These are phyloP conservation scores for Chloebia gouldiae DNA, from an alignment of 2,113 vertebrate species.

Conservation along the genomic window DNA sequence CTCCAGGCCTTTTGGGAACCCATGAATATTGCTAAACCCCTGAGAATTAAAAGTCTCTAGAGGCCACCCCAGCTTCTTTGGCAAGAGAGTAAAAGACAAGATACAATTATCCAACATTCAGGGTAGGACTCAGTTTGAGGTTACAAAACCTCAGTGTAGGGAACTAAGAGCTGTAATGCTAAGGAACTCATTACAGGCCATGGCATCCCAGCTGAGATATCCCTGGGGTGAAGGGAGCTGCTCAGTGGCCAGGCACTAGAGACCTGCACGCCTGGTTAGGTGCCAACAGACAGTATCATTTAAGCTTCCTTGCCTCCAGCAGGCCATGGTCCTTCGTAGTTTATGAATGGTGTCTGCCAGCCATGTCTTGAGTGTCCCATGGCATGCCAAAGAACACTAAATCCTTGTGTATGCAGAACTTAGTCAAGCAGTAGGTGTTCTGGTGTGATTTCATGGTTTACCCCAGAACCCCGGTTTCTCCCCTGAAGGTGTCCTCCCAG, in stretches of 20 bases:
- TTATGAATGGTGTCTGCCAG: not conserved
- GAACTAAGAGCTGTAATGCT: not conserved
- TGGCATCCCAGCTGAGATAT: not conserved
- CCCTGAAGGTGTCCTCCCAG: too few species aligned
- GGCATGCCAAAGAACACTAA: not conserved
- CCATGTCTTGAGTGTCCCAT: rapidly evolving
- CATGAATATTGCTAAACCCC: not conserved
- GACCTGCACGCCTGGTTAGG: not conserved
- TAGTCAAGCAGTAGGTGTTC: not conserved
- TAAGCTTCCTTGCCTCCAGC: not conserved
- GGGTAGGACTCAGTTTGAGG: not conserved
- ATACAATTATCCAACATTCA: not conserved
- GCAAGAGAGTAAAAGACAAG: not conserved
- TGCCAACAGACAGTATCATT: not conserved
- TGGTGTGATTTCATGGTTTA: too few species aligned
- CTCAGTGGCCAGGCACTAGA: not conserved
- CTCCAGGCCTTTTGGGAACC: not conserved
- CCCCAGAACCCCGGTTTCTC: too few species aligned
- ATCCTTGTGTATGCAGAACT: not conserved
- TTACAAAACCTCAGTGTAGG: not conserved
- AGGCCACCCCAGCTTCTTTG: not conserved
- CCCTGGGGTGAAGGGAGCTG: not conserved
- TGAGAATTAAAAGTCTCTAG: not conserved
- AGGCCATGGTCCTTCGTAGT: not conserved
- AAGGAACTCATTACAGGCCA: rapidly evolving